Percentiles rank a stretch among this genome's conserved stretches.
Conservation (phyloP, 1,140 invertebrate species). For the Philotrypesis tridentata region DNA sequence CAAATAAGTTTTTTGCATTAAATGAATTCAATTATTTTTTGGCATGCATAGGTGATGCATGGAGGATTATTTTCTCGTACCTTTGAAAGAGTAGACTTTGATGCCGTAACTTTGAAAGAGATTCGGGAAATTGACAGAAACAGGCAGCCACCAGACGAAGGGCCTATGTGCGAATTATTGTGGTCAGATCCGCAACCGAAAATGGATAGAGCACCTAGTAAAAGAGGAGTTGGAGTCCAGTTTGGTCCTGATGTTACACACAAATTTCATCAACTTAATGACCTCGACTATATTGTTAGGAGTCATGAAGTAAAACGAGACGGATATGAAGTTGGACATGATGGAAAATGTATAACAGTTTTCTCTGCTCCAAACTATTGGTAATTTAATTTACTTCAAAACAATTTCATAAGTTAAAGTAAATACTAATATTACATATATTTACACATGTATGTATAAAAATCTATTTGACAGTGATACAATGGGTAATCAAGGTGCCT, state of each 20-base stretch:
- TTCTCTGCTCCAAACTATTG: slow-evolving; percentile 99
- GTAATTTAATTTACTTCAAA: slow-evolving; percentile 73
- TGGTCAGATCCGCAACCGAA: slow-evolving; percentile 98
- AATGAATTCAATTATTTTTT: neutral
- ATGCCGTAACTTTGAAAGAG: slow-evolving; percentile 93
- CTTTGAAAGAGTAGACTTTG: no score
- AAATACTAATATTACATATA: no score
- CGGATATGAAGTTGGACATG: slow-evolving; percentile 95
- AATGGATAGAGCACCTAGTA: slow-evolving; percentile 90
- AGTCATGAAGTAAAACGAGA: slow-evolving; percentile 99
- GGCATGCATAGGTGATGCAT: slow-evolving; percentile 97
- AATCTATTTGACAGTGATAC: slow-evolving; percentile 84
- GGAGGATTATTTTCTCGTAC: slow-evolving; percentile 93
- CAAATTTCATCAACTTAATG: slow-evolving; percentile 88
- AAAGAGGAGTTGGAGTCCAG: slow-evolving; percentile 97
- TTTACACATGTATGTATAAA: no score
- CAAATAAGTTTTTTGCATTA: no score
- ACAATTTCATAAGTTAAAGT: neutral
- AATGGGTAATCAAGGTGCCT: slow-evolving; percentile 98
- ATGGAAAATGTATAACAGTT: slow-evolving; percentile 95
- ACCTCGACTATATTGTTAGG: slow-evolving; percentile 93
- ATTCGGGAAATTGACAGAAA: slow-evolving; percentile 92
- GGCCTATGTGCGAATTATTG: slow-evolving; percentile 96
- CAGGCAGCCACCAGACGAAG: slow-evolving; percentile 96
- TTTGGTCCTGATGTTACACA: slow-evolving; percentile 98